Base-by-base conservation (phyloP, 2,113 vertebrate genomes). In the Burhinus oedicnemus region DNA sequence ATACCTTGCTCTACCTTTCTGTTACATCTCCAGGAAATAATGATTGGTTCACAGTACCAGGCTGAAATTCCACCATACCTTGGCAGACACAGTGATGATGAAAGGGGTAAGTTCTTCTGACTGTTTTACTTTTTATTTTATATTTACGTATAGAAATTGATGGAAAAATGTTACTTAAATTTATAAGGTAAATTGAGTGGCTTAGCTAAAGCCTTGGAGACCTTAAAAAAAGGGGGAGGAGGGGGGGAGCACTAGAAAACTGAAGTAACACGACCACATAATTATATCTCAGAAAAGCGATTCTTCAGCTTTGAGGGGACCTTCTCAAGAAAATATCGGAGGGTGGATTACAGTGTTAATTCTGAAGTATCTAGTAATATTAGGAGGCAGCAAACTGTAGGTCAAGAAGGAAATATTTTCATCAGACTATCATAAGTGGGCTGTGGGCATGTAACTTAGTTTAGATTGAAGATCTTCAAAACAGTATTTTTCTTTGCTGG, bases 11-110 rank as follows among this genome's bases (percentile, higher is more conserved):
- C 15, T 90, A 30, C 18, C 38, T 49, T 89, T 83, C 52, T 93
- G 6, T 86, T 95, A 55, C 26, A 26, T 84, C 15, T 96, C 69
- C 75, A 99, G 99, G 99, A 99, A 98, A 99, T 99, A 98, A 99
- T 99, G 99, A 98, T 99, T 75, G 99, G 99, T 68, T 98, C 98
- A 36, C 98, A 99, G n/a, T 99, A 99, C 88, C 99, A 99, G 97
- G 99, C 99, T 90, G 99, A 99, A 95, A 99, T 99, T 96, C 99
- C 99, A 54, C 96, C 97, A 65, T 98, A 98, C 64, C 97, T 99
- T 58, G 99, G 99, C 97, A 98, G 98, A 93, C 99, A 98, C 84
- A 97, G 85, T 83, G 97, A 97, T 84, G 93, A 97, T 40, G 99
- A 98, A 93, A 99, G 98, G 94, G 98, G 99, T 99, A 81, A 96